Conservation (phyloP, 2,888 invertebrate genomes). For the Biston stratarius region DNA sequence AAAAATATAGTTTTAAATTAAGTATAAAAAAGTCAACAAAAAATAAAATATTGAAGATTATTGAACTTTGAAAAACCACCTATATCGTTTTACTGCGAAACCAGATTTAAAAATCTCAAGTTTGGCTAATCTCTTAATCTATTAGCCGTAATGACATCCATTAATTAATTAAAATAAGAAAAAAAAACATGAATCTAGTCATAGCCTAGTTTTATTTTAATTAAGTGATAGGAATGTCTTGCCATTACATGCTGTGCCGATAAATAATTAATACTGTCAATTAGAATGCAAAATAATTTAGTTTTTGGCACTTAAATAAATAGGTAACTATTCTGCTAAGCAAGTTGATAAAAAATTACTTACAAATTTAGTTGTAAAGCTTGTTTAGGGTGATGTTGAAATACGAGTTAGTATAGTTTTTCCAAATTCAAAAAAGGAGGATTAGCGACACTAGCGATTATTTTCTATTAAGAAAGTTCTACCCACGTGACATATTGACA, state of each 20-base stretch:
- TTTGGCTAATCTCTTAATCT: constrained; percentile 22
- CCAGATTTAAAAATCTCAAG: constrained; percentile 14
- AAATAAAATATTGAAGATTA: neutral
- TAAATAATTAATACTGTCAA: constrained; percentile 54
- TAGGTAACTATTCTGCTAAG: neutral
- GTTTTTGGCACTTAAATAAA: neutral
- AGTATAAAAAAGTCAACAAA: too few relatives aligned
- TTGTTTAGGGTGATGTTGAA: too few relatives aligned
- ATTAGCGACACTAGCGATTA: too few relatives aligned
- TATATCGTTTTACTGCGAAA: constrained; percentile 9
- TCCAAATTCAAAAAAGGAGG: too few relatives aligned
- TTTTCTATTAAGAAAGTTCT: too few relatives aligned
- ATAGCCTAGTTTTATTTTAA: constrained; percentile 20
- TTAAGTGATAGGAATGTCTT: constrained; percentile 25
- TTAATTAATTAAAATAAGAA: constrained; percentile 28
- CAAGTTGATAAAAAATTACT: neutral
- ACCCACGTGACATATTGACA: too few relatives aligned
- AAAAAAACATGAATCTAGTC: constrained; percentile 21
- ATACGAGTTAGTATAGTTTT: too few relatives aligned
- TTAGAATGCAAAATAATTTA: constrained; percentile 6
- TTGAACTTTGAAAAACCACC: constrained; percentile 3
- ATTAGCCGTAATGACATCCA: constrained; percentile 21
- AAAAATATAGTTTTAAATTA: too few relatives aligned
- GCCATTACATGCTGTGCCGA: constrained; percentile 45
- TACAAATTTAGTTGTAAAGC: neutral